phyloP scores from a whole-genome alignment of 2,113 vertebrate genomes.

The Polypterus bichir region DNA sequence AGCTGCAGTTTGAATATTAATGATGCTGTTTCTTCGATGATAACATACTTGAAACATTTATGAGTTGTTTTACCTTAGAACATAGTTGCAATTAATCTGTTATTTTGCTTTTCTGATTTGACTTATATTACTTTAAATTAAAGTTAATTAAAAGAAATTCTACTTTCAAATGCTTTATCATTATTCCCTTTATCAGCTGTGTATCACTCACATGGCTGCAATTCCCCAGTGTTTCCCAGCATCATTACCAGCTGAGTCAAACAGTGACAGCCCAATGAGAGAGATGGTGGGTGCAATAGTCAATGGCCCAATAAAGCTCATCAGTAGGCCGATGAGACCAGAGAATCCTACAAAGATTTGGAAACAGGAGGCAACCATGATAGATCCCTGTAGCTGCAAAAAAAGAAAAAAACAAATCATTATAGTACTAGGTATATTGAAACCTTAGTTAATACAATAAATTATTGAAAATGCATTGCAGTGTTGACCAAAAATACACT shows the following conservation, averaged over 20 bases:
- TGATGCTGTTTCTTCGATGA: too few species aligned
- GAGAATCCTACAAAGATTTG: slow-evolving; percentile 87
- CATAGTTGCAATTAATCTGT: too few species aligned
- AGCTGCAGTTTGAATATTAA: too few species aligned
- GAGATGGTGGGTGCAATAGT: slow-evolving; percentile 92
- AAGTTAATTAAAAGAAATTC: too few species aligned
- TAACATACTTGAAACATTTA: too few species aligned
- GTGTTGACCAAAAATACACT: too few species aligned
- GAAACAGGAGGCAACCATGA: slow-evolving; percentile 83
- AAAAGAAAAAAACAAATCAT: background rate
- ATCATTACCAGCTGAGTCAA: slow-evolving; percentile 59
- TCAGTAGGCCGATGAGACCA: slow-evolving; percentile 79
- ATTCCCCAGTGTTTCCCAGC: slow-evolving; percentile 90
- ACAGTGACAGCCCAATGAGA: slow-evolving; percentile 79
- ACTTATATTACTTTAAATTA: too few species aligned
- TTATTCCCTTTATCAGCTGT: background rate
- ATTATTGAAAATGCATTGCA: too few species aligned
- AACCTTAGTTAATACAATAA: too few species aligned
- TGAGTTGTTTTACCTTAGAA: too few species aligned
- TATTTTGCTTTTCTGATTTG: too few species aligned
- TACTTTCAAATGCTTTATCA: background rate
- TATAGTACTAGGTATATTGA: background rate
- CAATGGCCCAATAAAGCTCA: slow-evolving; percentile 85
- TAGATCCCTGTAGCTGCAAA: slow-evolving; percentile 73
- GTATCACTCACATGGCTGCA: slow-evolving; percentile 59